These are phyloP conservation scores for Tokudaia tokunoshimensis DNA, from an alignment of 2,797 vertebrate species.

Conservation along the genomic window DNA sequence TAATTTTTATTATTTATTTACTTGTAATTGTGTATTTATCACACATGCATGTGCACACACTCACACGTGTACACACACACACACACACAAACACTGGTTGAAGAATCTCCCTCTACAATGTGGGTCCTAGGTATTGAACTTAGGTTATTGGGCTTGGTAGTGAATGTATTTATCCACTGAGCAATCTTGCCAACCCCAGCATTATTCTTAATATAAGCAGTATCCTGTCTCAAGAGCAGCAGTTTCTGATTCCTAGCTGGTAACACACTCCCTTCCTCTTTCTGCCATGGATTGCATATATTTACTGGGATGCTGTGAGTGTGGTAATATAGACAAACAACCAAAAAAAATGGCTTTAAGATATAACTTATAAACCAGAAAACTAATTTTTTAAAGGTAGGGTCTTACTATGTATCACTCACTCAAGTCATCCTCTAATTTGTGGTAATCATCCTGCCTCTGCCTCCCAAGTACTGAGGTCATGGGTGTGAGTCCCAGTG, in stretches of 20 bases:
- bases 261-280: background rate
- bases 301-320: background rate
- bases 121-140: background rate
- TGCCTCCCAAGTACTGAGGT: background rate
- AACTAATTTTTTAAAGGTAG: background rate
- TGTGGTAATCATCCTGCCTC: background rate
- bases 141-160: background rate
- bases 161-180: background rate
- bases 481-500: background rate
- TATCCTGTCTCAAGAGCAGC: background rate
- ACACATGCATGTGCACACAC: background rate
- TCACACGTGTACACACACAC: background rate
- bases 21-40: background rate
- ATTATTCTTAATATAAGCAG: background rate
- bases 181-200: background rate
- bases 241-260: background rate
- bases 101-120: background rate
- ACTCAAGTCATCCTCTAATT: background rate
- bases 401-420: background rate
- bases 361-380: slow-evolving; percentile 2
- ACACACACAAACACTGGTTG: background rate
- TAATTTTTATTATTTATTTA: no score
- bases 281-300: background rate
- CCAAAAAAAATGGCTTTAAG: background rate
- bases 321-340: background rate